A percentile compares a stretch with the other conserved stretches of the same genome.
Evolutionary conservation across 92 coral and sea anemone genomes (phyloP).

Genomic region (Umimayanthus chanpuru): DNA sequence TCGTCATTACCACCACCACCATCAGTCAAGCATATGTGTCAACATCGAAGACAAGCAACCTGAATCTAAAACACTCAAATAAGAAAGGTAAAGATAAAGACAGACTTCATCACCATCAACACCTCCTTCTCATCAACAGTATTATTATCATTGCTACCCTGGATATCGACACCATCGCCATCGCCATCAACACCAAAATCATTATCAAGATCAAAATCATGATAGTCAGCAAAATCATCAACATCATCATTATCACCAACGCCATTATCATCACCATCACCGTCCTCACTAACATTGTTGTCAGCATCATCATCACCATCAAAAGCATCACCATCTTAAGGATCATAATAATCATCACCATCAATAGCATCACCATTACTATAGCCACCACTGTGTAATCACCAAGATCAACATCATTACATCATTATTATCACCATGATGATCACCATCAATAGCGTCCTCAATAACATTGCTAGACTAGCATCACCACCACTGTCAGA

Average conservation of each 20-base stretch:
- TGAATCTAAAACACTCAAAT: background rate
- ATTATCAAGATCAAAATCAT: background rate
- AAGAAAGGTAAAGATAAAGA: background rate
- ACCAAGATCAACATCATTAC: too few relatives aligned
- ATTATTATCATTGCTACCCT: background rate
- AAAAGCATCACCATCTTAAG: background rate
- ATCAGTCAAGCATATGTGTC: background rate
- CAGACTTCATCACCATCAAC: background rate
- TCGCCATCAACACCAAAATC: background rate
- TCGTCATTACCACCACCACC: too few relatives aligned
- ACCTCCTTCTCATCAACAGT: background rate
- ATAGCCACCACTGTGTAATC: background rate
- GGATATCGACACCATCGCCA: background rate
- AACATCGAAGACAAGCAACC: background rate
- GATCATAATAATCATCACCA: background rate
- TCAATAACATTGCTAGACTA: too few relatives aligned
- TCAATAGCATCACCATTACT: background rate
- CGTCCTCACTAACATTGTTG: too few relatives aligned
- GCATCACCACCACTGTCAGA: background rate
- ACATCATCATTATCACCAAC: background rate
- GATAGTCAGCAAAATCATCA: too few relatives aligned
- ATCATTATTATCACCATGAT: background rate
- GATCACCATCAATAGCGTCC: too few relatives aligned
- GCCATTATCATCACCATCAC: too few relatives aligned
- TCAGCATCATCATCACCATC: background rate